phyloP scores from a whole-genome alignment of 2,797 vertebrate genomes.

The Petrocephalus schoutedeni region DNA sequence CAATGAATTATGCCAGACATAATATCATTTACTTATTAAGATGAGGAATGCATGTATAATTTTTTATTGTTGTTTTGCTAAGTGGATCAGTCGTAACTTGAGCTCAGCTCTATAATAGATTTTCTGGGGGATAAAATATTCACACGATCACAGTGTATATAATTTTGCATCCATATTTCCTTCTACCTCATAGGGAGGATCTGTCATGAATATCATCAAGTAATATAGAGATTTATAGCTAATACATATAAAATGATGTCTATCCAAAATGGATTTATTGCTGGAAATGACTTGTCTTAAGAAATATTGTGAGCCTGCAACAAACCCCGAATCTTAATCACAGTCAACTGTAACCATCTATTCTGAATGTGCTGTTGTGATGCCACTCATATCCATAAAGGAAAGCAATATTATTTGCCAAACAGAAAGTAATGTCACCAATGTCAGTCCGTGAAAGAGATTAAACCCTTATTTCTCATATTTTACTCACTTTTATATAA shows the following conservation, averaged over 20 bases:
- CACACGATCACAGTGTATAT: background rate
- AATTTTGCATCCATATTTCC: background rate
- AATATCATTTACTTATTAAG: background rate
- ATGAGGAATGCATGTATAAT: background rate
- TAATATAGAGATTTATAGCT: background rate
- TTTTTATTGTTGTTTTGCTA: background rate
- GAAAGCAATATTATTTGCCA: background rate
- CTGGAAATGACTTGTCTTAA: background rate
- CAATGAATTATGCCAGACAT: background rate
- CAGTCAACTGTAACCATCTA: background rate
- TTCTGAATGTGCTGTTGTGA: background rate
- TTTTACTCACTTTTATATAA: background rate
- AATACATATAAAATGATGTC: background rate
- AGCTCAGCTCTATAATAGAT: background rate
- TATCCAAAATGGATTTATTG: background rate
- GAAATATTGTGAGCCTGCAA: background rate
- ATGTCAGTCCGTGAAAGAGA: background rate
- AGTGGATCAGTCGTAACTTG: background rate
- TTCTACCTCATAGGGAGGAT: background rate
- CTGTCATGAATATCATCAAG: conserved; percentile 11
- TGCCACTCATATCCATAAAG: background rate
- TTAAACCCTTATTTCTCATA: background rate
- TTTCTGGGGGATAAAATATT: background rate
- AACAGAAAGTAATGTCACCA: background rate
- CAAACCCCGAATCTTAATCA: background rate